A percentile compares a stretch with the other conserved stretches of the same genome.
Evolutionary conservation across 2,888 invertebrate genomes (phyloP).

Genomic region (Leptothorax acervorum): DNA sequence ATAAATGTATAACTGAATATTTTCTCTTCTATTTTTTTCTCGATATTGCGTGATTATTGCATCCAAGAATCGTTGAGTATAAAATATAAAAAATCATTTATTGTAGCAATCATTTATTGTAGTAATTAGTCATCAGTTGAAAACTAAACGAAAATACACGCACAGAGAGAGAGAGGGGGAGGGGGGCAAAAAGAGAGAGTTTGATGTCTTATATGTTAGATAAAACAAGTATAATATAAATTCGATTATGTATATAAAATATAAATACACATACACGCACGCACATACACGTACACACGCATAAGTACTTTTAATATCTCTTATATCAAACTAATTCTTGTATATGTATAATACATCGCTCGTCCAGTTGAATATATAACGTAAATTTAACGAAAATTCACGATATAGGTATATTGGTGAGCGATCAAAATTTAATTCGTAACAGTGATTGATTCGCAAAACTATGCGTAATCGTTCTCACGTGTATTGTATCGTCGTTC

Average conservation of each 20-base stretch:
- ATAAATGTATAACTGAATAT: neutral
- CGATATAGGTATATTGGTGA: neutral
- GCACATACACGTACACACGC: too few relatives aligned
- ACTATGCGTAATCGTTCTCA: slow-evolving; percentile 23
- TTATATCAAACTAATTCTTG: neutral
- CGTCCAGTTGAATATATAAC: neutral
- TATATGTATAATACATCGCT: neutral
- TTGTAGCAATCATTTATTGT: neutral
- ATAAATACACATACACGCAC: neutral
- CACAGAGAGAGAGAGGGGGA: neutral
- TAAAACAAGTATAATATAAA: neutral
- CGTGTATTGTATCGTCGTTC: slow-evolving; percentile 16
- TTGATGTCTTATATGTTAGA: neutral
- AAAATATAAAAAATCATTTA: neutral
- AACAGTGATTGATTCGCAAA: slow-evolving; percentile 4
- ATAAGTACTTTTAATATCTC: neutral
- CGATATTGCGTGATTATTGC: neutral
- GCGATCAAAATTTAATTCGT: slow-evolving; percentile 16
- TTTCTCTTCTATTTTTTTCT: neutral
- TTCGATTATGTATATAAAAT: neutral
- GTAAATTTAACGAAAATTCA: neutral
- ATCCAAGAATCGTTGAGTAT: neutral
- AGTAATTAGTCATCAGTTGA: neutral
- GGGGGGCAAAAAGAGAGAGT: neutral
- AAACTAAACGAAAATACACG: neutral